These are phyloP conservation scores for Harpegnathos saltator DNA, from an alignment of 1,140 invertebrate genomes.

Conservation along the genomic window DNA sequence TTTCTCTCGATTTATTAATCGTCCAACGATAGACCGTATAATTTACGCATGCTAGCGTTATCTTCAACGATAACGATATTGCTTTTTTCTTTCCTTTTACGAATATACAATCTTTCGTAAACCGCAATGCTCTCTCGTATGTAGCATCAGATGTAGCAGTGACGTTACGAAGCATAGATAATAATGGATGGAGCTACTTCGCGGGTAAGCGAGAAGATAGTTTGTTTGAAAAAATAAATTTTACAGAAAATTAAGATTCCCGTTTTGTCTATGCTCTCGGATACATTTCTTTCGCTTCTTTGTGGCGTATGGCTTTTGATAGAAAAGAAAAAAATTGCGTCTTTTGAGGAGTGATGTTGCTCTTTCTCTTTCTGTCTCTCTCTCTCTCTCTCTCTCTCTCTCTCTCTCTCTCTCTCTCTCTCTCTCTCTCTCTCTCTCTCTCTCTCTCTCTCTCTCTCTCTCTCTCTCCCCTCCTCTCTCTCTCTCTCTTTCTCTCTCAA, in stretches of 20 bases:
- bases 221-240: background rate
- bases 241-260: background rate
- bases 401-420: too few species aligned
- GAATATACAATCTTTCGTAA: background rate
- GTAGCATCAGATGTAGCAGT: background rate
- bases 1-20: background rate
- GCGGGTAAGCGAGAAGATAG: background rate
- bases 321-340: too few species aligned
- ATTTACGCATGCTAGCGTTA: background rate
- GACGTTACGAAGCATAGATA: background rate
- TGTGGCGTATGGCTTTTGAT: too few species aligned
- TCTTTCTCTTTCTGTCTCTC: too few species aligned
- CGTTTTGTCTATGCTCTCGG: background rate
- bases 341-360: too few species aligned
- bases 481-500: too few species aligned
- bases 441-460: too few species aligned
- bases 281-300: too few species aligned
- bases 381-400: too few species aligned
- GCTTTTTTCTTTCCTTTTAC: background rate
- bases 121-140: background rate
- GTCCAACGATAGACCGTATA: background rate
- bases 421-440: too few species aligned
- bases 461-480: too few species aligned
- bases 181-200: background rate
- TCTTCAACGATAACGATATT: constrained; percentile 16